These are phyloP conservation scores for Cepaea nemoralis DNA, from an alignment of 1,140 invertebrate genomes.

Conservation along the genomic window DNA sequence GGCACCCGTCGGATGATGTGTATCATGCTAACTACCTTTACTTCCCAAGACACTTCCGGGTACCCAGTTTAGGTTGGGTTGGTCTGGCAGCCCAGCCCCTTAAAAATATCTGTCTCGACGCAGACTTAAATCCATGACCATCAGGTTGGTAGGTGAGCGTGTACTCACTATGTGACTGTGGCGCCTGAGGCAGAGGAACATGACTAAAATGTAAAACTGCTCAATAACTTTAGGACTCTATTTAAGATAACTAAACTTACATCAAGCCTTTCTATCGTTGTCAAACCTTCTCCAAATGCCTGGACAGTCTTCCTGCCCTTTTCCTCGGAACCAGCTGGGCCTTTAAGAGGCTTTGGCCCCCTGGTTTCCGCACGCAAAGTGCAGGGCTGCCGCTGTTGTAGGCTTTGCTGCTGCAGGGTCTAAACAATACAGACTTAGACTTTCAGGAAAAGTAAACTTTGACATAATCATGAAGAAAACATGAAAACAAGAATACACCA, in stretches of 20 bases:
- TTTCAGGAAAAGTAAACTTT: constrained; percentile 38
- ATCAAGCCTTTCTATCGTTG: constrained; percentile 35
- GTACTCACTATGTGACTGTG: too few species aligned
- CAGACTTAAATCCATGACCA: too few species aligned
- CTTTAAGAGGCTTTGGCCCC: not conserved
- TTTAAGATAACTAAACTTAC: constrained; percentile 21
- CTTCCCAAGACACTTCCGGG: too few species aligned
- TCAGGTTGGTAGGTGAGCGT: too few species aligned
- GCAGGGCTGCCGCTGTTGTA: not conserved
- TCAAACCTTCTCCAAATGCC: constrained; percentile 45
- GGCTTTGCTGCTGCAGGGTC: constrained; percentile 27
- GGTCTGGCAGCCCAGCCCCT: too few species aligned
- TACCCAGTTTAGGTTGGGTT: too few species aligned
- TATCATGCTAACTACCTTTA: too few species aligned
- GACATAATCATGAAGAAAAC: not conserved
- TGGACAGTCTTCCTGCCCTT: constrained; percentile 37
- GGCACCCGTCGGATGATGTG: too few species aligned
- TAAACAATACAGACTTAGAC: constrained; percentile 42
- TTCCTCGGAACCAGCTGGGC: not conserved
- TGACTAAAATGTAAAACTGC: not conserved
- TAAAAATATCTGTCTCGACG: too few species aligned
- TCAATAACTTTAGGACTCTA: not conserved
- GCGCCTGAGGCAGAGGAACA: not conserved
- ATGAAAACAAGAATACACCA: too few species aligned
- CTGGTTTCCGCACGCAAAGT: not conserved